phyloP scores from a whole-genome alignment of 2,113 vertebrate species.

The Podarcis cretensis region DNA sequence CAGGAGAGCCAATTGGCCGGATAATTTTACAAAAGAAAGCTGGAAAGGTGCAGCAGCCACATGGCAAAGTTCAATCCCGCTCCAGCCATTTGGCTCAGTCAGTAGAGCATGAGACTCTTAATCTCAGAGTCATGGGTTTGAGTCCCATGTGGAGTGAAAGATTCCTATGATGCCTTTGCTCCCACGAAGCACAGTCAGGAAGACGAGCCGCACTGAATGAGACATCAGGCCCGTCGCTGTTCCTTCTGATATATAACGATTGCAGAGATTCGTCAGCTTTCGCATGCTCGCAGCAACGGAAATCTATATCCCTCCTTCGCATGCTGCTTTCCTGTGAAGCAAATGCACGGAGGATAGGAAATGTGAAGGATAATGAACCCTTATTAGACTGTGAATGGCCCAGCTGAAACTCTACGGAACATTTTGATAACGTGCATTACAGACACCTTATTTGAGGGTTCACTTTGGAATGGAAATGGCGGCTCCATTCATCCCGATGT shows the following conservation, averaged over 20 bases:
- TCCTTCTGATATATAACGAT: not conserved
- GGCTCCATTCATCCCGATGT: conserved; percentile 26
- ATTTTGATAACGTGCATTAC: not conserved
- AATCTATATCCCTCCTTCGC: conserved; percentile 34
- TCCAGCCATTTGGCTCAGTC: not conserved
- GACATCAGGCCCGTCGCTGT: not conserved
- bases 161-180: not conserved
- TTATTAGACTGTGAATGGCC: conserved; percentile 38
- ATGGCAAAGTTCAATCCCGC: not conserved
- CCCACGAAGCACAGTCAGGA: too few species aligned
- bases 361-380: conserved; percentile 29
- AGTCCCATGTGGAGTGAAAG: not conserved
- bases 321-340: conserved; percentile 9
- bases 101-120: too few species aligned
- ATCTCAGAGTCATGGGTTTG: too few species aligned
- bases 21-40: too few species aligned
- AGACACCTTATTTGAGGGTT: conserved; percentile 28
- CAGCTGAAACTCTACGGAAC: not conserved
- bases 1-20: not conserved
- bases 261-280: conserved; percentile 39
- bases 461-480: conserved; percentile 33
- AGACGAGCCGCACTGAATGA: not conserved
- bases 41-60: not conserved
- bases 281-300: conserved; percentile 20
- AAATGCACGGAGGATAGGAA: conserved; percentile 21